A percentile compares a stretch with the other conserved stretches of the same genome.
Evolutionary conservation across 2,888 invertebrate genomes (phyloP).

Genomic region (Nycteola revayana): DNA sequence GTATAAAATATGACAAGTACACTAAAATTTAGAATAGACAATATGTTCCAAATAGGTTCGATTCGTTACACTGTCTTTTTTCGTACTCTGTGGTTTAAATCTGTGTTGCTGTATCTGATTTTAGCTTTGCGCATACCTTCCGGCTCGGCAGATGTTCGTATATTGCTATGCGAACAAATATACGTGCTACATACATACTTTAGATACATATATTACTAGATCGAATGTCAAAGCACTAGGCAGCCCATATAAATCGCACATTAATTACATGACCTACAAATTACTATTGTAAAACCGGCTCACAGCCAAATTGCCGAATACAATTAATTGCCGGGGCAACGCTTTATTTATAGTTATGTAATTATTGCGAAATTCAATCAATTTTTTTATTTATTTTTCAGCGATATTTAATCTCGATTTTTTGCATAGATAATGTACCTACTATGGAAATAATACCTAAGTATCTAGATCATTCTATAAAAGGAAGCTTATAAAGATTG

Average conservation of each 20-base stretch:
- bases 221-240: constrained; percentile 20
- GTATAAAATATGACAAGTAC: too few species aligned
- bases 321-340: constrained; percentile 36
- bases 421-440: too few species aligned
- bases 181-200: not conserved
- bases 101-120: too few species aligned
- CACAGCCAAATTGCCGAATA: constrained; percentile 37
- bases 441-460: too few species aligned
- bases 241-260: constrained; percentile 15
- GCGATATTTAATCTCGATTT: constrained; percentile 1
- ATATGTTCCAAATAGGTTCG: too few species aligned
- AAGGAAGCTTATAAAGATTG: constrained; percentile 4
- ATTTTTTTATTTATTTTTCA: too few species aligned
- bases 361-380: constrained; percentile 12
- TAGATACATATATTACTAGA: constrained; percentile 4
- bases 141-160: not conserved
- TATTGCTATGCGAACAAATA: constrained; percentile 12
- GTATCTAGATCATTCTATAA: too few species aligned
- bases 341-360: constrained; percentile 33
- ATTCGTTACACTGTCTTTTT: too few species aligned
- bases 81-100: too few species aligned
- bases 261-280: constrained; percentile 27
- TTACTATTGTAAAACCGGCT: constrained; percentile 27
- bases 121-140: too few species aligned
- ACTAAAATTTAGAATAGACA: too few species aligned